These are phyloP conservation scores for Protonibea diacanthus DNA, from an alignment of 2,797 vertebrate species.

Conservation along the genomic window DNA sequence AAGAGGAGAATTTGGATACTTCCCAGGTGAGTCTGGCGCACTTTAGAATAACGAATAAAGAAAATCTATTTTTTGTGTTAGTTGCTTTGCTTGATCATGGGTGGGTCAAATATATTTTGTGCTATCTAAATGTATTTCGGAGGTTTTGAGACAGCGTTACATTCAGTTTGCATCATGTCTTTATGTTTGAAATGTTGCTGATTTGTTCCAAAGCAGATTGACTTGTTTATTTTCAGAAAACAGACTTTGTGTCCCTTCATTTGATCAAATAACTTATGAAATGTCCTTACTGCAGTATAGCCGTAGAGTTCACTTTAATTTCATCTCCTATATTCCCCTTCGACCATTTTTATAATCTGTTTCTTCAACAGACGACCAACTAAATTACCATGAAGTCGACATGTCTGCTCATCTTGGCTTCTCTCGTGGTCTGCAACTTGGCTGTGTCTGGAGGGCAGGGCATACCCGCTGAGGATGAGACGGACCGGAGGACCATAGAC, in stretches of 20 bases:
- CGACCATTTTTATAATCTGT: neutral
- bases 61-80: neutral
- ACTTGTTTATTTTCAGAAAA: neutral
- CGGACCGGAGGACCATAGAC: slow-evolving; percentile 76
- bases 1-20: slow-evolving; percentile 41
- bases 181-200: slow-evolving; percentile 3
- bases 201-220: neutral
- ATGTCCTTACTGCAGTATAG: neutral
- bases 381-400: slow-evolving; percentile 83
- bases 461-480: slow-evolving; percentile 80
- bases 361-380: slow-evolving; percentile 51
- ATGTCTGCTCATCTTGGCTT: slow-evolving; percentile 84
- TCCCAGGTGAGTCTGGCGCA: slow-evolving; percentile 59
- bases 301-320: neutral
- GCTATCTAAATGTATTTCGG: neutral
- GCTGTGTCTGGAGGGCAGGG: slow-evolving; percentile 79
- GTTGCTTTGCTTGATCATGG: neutral
- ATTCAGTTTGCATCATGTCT: neutral
- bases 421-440: slow-evolving; percentile 80
- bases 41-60: neutral
- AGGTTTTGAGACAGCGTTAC: neutral
- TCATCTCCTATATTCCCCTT: neutral
- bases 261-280: neutral
- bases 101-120: neutral
- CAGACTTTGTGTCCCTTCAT: neutral